Evolutionary conservation across 2,797 vertebrate genomes (phyloP).

Genomic region (Octomys mimax): DNA sequence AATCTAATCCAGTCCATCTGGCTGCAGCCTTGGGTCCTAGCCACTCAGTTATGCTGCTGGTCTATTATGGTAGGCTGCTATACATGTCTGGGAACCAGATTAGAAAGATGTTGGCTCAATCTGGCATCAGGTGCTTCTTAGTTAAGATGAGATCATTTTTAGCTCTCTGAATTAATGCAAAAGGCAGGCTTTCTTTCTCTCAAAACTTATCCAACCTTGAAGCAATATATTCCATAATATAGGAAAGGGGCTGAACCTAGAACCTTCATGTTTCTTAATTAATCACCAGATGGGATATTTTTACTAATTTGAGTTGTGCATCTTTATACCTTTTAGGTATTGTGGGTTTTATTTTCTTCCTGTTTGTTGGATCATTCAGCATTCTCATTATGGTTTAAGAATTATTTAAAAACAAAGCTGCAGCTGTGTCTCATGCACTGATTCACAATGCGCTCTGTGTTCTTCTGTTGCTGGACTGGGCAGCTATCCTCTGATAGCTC

Average conservation of each 20-base stretch:
- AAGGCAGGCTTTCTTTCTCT: slow-evolving; percentile 8
- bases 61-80: not conserved
- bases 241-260: not conserved
- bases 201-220: slow-evolving; percentile 1
- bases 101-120: not conserved
- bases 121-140: not conserved
- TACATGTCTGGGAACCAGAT: not conserved
- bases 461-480: not conserved
- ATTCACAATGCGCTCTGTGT: not conserved
- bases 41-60: not conserved
- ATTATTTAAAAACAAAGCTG: not conserved
- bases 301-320: not conserved
- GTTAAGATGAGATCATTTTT: not conserved
- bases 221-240: not conserved
- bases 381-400: not conserved
- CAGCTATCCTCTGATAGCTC: not conserved
- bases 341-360: not conserved
- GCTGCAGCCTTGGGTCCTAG: not conserved
- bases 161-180: not conserved
- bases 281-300: not conserved
- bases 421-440: not conserved
- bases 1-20: not conserved
- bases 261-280: not conserved
- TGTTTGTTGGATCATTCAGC: not conserved
- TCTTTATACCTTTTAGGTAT: slow-evolving; percentile 28